Conservation (phyloP, 64 coral and sea anemone genomes). For the Cladopsammia gracilis region DNA sequence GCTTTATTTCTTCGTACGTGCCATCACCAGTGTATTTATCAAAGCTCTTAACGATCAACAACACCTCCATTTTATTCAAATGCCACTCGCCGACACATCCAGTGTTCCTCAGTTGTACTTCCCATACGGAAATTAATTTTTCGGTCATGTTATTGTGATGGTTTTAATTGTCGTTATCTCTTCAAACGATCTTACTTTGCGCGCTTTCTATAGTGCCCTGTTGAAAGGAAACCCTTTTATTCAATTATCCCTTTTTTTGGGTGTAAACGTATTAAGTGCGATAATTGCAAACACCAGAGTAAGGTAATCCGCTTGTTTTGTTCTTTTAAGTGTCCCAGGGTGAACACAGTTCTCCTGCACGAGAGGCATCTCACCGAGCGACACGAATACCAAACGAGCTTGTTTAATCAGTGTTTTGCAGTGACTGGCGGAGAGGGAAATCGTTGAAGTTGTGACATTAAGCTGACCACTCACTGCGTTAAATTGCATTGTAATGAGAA, state of each 20-base stretch:
- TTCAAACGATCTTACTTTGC: conserved; percentile 36
- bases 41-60: background rate
- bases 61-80: background rate
- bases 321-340: background rate
- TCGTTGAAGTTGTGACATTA: too few relatives aligned
- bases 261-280: conserved; percentile 33
- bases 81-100: background rate
- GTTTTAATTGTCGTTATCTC: conserved; percentile 31
- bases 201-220: background rate
- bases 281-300: conserved; percentile 31
- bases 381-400: background rate
- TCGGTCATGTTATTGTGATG: conserved; percentile 15
- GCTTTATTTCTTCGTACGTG: background rate
- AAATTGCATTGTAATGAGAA: background rate
- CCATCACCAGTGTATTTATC: background rate
- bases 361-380: background rate
- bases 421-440: background rate
- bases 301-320: conserved; percentile 13
- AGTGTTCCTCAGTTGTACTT: background rate
- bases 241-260: conserved; percentile 53
- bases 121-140: conserved; percentile 48
- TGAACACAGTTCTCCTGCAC: background rate
- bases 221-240: conserved; percentile 54
- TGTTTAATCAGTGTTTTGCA: background rate
- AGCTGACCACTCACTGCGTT: background rate